Percentiles rank a stretch among this genome's conserved stretches.
phyloP scores from a whole-genome alignment of 2,113 vertebrate species.

The Narcine bancroftii region DNA sequence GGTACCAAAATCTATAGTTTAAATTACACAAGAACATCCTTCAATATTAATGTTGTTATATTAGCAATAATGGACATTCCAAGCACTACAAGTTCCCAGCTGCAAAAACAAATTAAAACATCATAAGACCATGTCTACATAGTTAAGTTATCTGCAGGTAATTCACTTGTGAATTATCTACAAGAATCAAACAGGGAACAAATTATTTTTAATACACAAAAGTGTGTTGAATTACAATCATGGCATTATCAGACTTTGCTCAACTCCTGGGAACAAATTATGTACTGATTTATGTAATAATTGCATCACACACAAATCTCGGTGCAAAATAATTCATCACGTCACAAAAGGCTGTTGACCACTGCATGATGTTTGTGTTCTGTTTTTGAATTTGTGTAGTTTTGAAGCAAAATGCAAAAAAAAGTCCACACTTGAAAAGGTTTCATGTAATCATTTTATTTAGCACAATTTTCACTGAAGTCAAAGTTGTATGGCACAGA shows the following conservation, averaged over 20 bases:
- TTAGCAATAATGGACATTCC: conserved; percentile 17
- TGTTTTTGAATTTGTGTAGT: no score
- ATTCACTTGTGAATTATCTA: neutral
- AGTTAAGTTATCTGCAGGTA: neutral
- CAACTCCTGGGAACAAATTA: neutral
- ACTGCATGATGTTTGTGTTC: neutral
- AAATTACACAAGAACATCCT: conserved; percentile 7
- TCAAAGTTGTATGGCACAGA: no score
- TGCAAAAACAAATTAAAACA: neutral
- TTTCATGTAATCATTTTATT: neutral
- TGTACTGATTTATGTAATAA: neutral
- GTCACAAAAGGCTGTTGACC: neutral
- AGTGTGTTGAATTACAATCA: no score
- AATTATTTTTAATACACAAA: no score
- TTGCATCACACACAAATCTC: neutral
- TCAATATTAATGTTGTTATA: conserved; percentile 14
- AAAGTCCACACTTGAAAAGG: neutral
- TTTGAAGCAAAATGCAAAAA: no score
- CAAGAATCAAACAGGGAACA: neutral
- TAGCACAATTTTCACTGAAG: no score
- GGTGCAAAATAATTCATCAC: neutral
- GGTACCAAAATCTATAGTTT: neutral
- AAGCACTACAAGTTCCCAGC: neutral
- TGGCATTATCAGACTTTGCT: no score
- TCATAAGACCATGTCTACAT: neutral